Evolutionary conservation across 2,888 invertebrate genomes (phyloP), one percentile per base, ranked within the genome.

Genomic region (Parnassius glacialis): DNA sequence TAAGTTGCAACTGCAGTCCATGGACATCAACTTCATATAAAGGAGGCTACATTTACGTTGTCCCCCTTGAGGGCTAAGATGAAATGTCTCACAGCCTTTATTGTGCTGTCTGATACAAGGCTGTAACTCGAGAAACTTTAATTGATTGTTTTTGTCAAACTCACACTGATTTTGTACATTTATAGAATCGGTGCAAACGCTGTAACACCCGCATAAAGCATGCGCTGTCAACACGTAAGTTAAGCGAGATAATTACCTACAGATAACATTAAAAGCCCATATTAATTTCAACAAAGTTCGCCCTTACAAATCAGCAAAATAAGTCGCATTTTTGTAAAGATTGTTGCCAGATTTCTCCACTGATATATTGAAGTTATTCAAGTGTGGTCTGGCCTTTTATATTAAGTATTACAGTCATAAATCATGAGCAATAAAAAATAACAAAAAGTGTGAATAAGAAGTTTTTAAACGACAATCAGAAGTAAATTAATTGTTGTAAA

Each of bases 201-300:
- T 42, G 9, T n/a, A 2, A 48, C 25, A 44, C 50, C 16, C 7
- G 12, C 48, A 9, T 60, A 41, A 52, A 10, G 20, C n/a, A 42
- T n/a, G 59, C 2, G 50, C 51, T 45, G 56, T 41, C 56, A 56
- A 56, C 56, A 52, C 45, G 41, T 25, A 20, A 45, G 43, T 56
- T 41, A 54, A 51, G 34, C 20, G 2, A 44, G 62, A 62, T 59
- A 59, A 62, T 62, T 58, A 59, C n/a, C 54, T 13, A 52, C 13
- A 52, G 59, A 59, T 62, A 59, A 62, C 41, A 53, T 52, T 62
- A 55, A 59, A 62, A 58, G 62, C 16, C n/a, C 41, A 53, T 34
- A 44, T 54, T 48, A 54, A 55, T 58, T 59, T 61, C 34, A 54
- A 57, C 45, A 54, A 41, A 13, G 13, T 44, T n/a, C 48, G 25